Conservation (phyloP, 2,113 vertebrate species). For the Pteronura brasiliensis region DNA sequence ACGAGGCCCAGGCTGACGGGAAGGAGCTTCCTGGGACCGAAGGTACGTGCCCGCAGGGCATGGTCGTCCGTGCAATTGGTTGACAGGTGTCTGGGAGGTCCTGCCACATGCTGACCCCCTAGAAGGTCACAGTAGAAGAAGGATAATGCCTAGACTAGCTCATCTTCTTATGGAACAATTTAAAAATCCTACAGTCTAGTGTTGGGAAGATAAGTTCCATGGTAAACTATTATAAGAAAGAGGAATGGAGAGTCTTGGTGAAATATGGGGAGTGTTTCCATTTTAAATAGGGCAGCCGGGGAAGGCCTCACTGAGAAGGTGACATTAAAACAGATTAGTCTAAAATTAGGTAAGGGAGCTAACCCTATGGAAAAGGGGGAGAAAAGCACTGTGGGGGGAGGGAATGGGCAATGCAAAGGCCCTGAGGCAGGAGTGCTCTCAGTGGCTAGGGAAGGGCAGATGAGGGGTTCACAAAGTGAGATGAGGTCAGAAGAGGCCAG, state of each 20-base stretch:
- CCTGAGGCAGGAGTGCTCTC: not conserved
- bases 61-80: not conserved
- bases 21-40: conserved; percentile 89
- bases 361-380: not conserved
- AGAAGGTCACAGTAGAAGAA: not conserved
- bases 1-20: conserved; percentile 86
- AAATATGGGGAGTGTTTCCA: rapidly evolving
- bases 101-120: not conserved
- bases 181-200: not conserved
- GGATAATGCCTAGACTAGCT: not conserved
- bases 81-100: not conserved
- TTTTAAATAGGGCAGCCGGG: not conserved
- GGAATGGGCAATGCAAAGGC: not conserved
- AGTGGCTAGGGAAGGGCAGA: not conserved
- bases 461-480: too few relatives aligned
- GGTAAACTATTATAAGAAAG: not conserved
- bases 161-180: rapidly evolving
- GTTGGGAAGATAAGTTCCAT: not conserved
- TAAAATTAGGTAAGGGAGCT: not conserved
- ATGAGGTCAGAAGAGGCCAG: too few relatives aligned
- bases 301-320: not conserved
- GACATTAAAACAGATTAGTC: not conserved
- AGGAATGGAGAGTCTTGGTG: not conserved
- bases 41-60: conserved; percentile 66
- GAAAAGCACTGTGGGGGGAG: rapidly evolving